Evolutionary conservation across 2,797 vertebrate species (phyloP), one percentile per base, ranked within the genome.

Genomic region (Hipposideros larvatus): DNA sequence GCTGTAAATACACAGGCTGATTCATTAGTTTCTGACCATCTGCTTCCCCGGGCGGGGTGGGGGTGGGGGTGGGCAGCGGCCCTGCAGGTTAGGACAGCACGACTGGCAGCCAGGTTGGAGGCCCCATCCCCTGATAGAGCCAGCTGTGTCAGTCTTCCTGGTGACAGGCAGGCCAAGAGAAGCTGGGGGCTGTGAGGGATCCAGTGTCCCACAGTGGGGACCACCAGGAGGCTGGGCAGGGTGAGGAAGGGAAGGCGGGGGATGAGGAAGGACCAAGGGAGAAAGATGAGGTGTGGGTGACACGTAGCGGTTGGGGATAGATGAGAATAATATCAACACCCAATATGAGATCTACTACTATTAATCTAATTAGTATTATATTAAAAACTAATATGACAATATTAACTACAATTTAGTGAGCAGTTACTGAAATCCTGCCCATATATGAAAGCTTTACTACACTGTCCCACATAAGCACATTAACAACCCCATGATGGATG

Each of bases 11-110:
- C 96, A 61, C 91, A 73, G 95, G 87, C 96, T 79, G 94, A 89
- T 96, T 97, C 98, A 97, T 97, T 96, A 96, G 85, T 31, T 94
- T 85, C 83, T 73, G 82, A 84, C 98, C 98, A 97, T 96, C 98
- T 98, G 97, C 96, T 97, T 74, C 95, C 92, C 22, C 0, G 70
- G 87, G 74, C 15, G 2, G 55, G n/a, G 24, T 11, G 2, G 53
- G 80, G 46, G 34, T 0, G 37, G 37, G 37, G 3, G 73, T 43
- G 84, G 19, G 41, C 24, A 4, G 84, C 0, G 0, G 92, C 55
- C 86, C 90, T 5, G 51, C 86, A 71, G 96, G 96, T 89, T 31
- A 68, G 87, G 93, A 77, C 74, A 78, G 89, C 48, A 4, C n/a
- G 18, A 46, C 34, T 6, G 31, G 53, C 70, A 80, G 95, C 53